Evolutionary conservation across 2,797 vertebrate genomes (phyloP), one percentile per base, ranked within the genome.

Genomic region (Dendrocincla tyrannina): DNA sequence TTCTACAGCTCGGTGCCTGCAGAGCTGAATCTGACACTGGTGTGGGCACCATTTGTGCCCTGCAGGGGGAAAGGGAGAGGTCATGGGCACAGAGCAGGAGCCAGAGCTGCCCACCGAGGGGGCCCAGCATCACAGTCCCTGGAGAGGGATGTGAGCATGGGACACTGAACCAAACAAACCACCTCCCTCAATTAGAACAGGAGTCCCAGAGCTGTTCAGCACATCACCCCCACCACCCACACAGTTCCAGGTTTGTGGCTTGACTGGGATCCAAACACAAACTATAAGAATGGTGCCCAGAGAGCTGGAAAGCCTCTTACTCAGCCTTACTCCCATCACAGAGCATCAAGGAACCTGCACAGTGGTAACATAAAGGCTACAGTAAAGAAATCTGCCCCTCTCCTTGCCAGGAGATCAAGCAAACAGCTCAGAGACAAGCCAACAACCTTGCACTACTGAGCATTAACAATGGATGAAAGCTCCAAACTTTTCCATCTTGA

Each of bases 401-500:
- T 73, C 83, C 75, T 18, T 16, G 30, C 28, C 56, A 68, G 56
- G 14, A 70, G 14, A 70, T 18, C 13, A 13, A 53, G 42, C 25
- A 39, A 33, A 58, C 25, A 42, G 72, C 50, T 73, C 82, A 63
- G 53, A 85, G 52, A 76, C 50, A 56, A 88, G 14, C 63, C 85
- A 35, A 20, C 60, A 88, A 46, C 73, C 63, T 23, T 42, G 68
- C 60, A 9, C 59, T 55, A 27, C 67, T 1, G 13, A 85, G 44
- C 77, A 41, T 85, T 66, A 88, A 89, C 60, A 62, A 82, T 70
- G 66, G 75, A 81, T n/a, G 69, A 85, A 81, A 94, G 67, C 85
- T 91, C 88, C 50, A 78, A 95, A 87, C 74, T 91, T 92, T 62
- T 49, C 91, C 60, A 18, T 70, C 84, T 37, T 89, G 94, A 92